Evolutionary conservation across 2,113 vertebrate species (phyloP), one percentile per base, ranked within the genome.

Genomic region (Brachyhypopomus occidentalis): DNA sequence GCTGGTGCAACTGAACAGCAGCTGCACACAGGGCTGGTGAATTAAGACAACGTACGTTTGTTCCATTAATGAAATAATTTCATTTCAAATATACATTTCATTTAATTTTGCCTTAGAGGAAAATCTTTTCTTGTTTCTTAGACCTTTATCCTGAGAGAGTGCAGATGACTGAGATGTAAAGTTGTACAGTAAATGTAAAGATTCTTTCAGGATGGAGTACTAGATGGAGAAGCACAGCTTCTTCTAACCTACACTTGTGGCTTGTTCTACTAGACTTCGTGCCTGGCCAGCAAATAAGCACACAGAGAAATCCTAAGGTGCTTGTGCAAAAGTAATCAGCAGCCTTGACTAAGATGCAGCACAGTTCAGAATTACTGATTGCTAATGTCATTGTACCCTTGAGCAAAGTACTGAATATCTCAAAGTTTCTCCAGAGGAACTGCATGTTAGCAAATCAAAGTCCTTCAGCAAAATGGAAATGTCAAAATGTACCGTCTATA

Each of bases 31-130:
- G 36, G 66, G 75, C 19, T 77, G 71, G 66, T 84, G 66, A 77
- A 71, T 64, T 58, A 56, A 19, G 64, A 72, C 56, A 64, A 77
- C 58, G 41, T 60, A 69, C 67, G 72, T 59, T 34, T 19, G 20
- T 41, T 41, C 62, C 23, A 67, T 77, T 70, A 70, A 70, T 74
- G 34, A 75, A 81, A 60, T 63, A 69, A 58, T n/a, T n/a, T n/a
- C n/a, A n/a, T n/a, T n/a, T n/a, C n/a, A n/a, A n/a, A 55, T 58
- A 69, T 34, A 17, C 38, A 20, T 41, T 70, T 19, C 2, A 70
- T 70, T 59, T 62, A 59, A 25, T 69, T 58, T 81, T 55, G 25
- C 52, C n/a, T n/a, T n/a, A n/a, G n/a, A n/a, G n/a, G n/a, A n/a
- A n/a, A n/a, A n/a, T n/a, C n/a, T n/a, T 36, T 2, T 5, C 14